Evolutionary conservation across 2,797 vertebrate genomes (phyloP), one percentile per base, ranked within the genome.

Genomic region (Myoxocephalus aenaeus): DNA sequence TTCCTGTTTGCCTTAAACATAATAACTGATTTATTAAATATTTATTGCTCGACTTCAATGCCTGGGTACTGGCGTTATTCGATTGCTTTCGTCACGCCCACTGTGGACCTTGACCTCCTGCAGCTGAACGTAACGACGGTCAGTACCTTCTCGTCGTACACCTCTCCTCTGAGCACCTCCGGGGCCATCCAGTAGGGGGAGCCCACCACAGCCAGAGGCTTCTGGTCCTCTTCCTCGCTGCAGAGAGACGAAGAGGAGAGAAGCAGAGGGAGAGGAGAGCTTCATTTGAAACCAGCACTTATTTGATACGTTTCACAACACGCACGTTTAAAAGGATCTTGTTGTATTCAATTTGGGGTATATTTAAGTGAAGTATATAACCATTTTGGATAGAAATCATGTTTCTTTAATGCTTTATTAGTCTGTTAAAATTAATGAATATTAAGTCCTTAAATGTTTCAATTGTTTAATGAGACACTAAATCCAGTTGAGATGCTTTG

Each of bases 131-230:
- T n/a, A n/a, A n/a, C n/a, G n/a, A n/a, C 67, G 0, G 3, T 89
- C 90, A 38, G 22, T 91, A 99, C 98, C 97, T 97, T 99, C 89
- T 99, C 97, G 0, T 99, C 94, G 86, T 99, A 99, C 51, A 96
- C 89, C 75, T 99, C 97, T 70, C 97, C 97, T 76, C 95, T 88
- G 36, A 99, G 96, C 73, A 98, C 96, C 82, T 99, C 98, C 0
- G 98, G 98, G 9, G 98, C 98, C 97, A 99, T 99, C 98, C 98
- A 99, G 76, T 98, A 99, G 0, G 97, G 98, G 51, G 98, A 99
- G 67, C 98, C 98, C 17, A 99, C 98, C 6, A 98, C 95, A 0
- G 97, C 95, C 90, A 99, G 87, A 0, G 95, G 96, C 88, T 97
- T 95, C 87, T 96, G 96, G 69, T 95, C 93, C 0, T 91, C 92